phyloP scores from a whole-genome alignment of 64 coral and sea anemone species.

The Stichodactyla helianthus region DNA sequence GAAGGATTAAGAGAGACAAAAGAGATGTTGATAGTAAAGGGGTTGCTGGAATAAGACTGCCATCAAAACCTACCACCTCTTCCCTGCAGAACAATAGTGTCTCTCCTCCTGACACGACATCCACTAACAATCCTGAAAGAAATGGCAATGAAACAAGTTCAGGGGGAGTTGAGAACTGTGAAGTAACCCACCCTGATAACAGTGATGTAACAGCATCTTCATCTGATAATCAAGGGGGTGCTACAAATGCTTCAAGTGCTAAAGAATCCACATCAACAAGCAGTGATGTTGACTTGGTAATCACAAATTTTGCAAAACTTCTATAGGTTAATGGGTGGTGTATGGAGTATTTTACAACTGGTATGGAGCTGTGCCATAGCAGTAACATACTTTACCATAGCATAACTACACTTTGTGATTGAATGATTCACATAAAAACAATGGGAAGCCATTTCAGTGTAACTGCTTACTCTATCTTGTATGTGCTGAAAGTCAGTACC shows the following conservation, averaged over 20 bases:
- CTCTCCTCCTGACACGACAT: neutral
- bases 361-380: no score
- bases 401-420: no score
- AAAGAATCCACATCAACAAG: neutral
- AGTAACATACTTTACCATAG: no score
- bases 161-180: neutral
- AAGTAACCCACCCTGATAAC: neutral
- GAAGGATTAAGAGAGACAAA: conserved; percentile 93
- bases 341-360: neutral
- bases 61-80: neutral
- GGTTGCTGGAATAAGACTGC: conserved; percentile 77
- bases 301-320: neutral
- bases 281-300: neutral
- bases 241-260: neutral
- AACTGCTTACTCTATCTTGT: no score
- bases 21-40: conserved; percentile 83
- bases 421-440: no score
- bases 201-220: neutral
- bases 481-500: no score
- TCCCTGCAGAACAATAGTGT: neutral
- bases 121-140: neutral
- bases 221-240: neutral
- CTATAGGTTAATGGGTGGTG: neutral
- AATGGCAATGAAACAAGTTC: neutral
- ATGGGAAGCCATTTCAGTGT: no score